Percentiles rank a stretch among this genome's conserved stretches.
Evolutionary conservation across 2,797 vertebrate species (phyloP).

Genomic region (Sebastes baramenuke): DNA sequence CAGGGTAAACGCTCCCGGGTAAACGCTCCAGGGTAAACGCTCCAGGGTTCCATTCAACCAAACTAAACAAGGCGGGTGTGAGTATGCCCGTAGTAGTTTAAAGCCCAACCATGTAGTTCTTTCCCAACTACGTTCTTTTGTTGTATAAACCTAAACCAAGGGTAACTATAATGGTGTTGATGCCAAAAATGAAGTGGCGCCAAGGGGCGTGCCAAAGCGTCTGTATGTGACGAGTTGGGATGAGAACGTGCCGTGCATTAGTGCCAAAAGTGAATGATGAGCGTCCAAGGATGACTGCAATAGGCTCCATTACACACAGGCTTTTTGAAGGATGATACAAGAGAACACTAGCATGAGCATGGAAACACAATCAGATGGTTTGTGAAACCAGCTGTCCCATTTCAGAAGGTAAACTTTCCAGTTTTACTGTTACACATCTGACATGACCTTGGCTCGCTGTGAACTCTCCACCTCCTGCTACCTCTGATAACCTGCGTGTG

Average conservation of each 20-base stretch:
- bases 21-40: no score
- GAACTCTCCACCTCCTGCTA: conserved; percentile 77
- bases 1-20: no score
- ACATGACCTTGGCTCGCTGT: conserved; percentile 74
- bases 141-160: no score
- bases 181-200: neutral
- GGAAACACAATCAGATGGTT: conserved; percentile 31
- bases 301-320: neutral
- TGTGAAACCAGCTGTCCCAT: conserved; percentile 53
- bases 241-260: neutral
- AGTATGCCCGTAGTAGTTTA: no score
- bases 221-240: no score
- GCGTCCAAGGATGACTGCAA: neutral
- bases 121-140: no score
- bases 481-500: conserved; percentile 69
- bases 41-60: no score
- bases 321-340: conserved; percentile 13
- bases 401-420: conserved; percentile 44
- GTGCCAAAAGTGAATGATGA: neutral
- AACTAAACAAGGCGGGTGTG: no score
- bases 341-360: neutral
- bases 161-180: neutral
- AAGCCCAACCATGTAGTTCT: no score
- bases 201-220: no score
- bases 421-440: conserved; percentile 56